A percentile compares a stretch with the other conserved stretches of the same genome.
These are phyloP conservation scores for Hoplias malabaricus DNA, from an alignment of 2,113 vertebrate species.

Conservation along the genomic window DNA sequence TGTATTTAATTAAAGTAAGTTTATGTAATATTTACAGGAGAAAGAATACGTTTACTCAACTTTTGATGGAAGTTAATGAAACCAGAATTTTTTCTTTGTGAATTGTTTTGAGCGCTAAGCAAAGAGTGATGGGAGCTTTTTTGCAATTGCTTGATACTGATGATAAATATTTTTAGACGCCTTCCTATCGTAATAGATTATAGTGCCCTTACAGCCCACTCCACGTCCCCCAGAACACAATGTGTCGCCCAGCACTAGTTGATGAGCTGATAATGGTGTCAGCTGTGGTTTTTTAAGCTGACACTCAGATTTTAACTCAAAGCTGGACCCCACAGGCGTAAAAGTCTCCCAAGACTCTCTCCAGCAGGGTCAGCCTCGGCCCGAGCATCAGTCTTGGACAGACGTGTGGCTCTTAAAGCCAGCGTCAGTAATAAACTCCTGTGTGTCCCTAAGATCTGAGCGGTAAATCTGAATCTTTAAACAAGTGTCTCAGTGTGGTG, in stretches of 20 bases:
- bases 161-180: no score
- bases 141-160: no score
- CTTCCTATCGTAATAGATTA: background rate
- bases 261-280: background rate
- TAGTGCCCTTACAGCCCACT: background rate
- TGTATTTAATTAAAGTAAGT: no score
- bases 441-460: constrained; percentile 10
- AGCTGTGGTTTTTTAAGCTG: background rate
- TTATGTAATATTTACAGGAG: no score
- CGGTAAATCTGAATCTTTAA: constrained; percentile 30
- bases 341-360: constrained; percentile 14
- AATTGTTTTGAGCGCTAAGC: no score
- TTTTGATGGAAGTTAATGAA: no score
- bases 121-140: no score
- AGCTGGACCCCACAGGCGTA: constrained; percentile 27
- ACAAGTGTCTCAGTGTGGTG: constrained; percentile 47
- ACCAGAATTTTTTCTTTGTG: no score
- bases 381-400: background rate
- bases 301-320: background rate
- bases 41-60: no score
- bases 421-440: background rate
- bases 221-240: background rate
- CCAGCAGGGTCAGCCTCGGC: constrained; percentile 3
- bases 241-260: background rate
- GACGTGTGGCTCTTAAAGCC: background rate